Conservation (phyloP, 2,888 invertebrate species). For the Dasysyrphus albostriatus region DNA sequence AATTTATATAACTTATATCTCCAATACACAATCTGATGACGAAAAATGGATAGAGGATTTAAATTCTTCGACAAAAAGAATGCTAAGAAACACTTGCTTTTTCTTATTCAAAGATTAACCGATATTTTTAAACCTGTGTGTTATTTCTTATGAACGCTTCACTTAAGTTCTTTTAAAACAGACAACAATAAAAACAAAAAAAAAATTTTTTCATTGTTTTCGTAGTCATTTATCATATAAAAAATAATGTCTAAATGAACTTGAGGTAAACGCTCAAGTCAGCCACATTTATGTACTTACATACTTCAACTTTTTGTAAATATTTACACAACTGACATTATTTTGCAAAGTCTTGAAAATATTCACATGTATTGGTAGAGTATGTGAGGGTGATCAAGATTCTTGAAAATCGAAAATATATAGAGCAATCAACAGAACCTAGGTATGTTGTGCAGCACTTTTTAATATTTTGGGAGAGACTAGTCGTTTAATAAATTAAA, state of each 20-base stretch:
- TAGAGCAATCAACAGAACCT: not conserved
- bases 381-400: not conserved
- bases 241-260: slow-evolving; percentile 10
- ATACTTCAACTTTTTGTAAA: slow-evolving; percentile 29
- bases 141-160: not conserved
- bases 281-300: not conserved
- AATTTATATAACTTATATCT: too few relatives aligned
- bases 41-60: too few relatives aligned
- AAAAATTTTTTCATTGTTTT: not conserved
- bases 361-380: not conserved
- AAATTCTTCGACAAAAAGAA: too few relatives aligned
- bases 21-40: too few relatives aligned
- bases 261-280: not conserved
- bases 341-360: slow-evolving; percentile 16
- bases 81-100: too few relatives aligned
- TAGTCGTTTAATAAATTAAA: too few relatives aligned
- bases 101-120: too few relatives aligned
- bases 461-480: not conserved
- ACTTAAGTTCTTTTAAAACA: not conserved
- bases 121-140: too few relatives aligned
- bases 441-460: not conserved
- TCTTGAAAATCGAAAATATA: slow-evolving; percentile 19
- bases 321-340: slow-evolving; percentile 46
- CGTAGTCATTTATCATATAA: not conserved
- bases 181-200: not conserved